These are phyloP conservation scores for Spicauda simplicius DNA, from an alignment of 2,888 invertebrate genomes.

Conservation along the genomic window DNA sequence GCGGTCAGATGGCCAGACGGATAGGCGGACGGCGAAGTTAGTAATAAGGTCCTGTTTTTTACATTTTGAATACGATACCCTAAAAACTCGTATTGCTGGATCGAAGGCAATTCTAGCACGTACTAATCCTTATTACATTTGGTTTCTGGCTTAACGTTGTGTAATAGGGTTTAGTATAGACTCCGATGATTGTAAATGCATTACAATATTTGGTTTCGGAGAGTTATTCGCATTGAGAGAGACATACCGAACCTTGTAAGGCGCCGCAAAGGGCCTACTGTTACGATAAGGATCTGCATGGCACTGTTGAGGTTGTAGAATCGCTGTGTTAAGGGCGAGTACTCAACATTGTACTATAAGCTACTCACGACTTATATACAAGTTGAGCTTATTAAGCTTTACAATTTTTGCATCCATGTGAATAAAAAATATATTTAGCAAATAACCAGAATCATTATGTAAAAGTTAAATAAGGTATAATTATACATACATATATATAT, in stretches of 20 bases:
- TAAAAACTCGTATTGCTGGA: conserved; percentile 27
- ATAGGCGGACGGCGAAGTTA: too few relatives aligned
- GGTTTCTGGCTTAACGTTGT: neutral
- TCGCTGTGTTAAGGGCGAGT: conserved; percentile 40
- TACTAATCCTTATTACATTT: conserved; percentile 15
- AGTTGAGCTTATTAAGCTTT: too few relatives aligned
- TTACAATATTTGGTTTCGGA: conserved; percentile 36
- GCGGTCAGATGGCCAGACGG: too few relatives aligned
- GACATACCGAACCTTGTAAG: conserved; percentile 64
- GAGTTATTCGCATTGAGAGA: conserved; percentile 51
- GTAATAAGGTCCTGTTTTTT: too few relatives aligned
- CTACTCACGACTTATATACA: too few relatives aligned
- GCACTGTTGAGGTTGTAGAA: conserved; percentile 53
- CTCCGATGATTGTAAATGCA: neutral
- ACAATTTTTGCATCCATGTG: too few relatives aligned
- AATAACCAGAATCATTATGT: too few relatives aligned
- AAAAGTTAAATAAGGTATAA: too few relatives aligned
- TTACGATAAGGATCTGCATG: conserved; percentile 62
- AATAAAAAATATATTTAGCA: too few relatives aligned
- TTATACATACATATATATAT: too few relatives aligned
- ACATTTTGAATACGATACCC: too few relatives aligned
- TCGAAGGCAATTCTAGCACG: conserved; percentile 22
- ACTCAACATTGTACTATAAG: conserved; percentile 3
- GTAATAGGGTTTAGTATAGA: conserved; percentile 8
- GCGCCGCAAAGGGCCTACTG: conserved; percentile 61